A percentile compares a stretch with the other conserved stretches of the same genome.
Evolutionary conservation across 2,888 invertebrate genomes (phyloP).

Genomic region (Agrochola lota): DNA sequence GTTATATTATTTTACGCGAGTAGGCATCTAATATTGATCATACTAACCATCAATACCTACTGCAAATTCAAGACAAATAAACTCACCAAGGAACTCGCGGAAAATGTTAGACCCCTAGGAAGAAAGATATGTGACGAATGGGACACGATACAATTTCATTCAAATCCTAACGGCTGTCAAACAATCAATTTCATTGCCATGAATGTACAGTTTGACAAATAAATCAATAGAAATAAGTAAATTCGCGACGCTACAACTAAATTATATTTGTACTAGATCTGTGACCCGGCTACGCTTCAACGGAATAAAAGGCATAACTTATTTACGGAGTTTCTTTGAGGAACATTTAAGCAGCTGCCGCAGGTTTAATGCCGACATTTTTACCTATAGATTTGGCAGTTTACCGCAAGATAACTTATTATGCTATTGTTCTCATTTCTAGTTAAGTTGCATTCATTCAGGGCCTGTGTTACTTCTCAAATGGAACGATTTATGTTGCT

Average conservation of each 20-base stretch:
- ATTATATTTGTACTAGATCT: conserved; percentile 87
- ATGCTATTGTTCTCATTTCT: conserved; percentile 65
- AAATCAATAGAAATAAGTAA: conserved; percentile 67
- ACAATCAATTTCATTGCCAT: conserved; percentile 48
- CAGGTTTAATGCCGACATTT: conserved; percentile 61
- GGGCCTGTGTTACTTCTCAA: conserved; percentile 49
- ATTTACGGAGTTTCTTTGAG: conserved; percentile 77
- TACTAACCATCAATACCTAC: not conserved
- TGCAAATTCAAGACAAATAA: not conserved
- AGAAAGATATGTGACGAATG: not conserved
- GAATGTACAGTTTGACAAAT: conserved; percentile 60
- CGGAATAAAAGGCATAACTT: conserved; percentile 82
- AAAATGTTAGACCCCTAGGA: not conserved
- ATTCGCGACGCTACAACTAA: conserved; percentile 72
- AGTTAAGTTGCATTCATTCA: conserved; percentile 49
- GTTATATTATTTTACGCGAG: not conserved
- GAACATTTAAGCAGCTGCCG: conserved; percentile 73
- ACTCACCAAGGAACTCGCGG: not conserved
- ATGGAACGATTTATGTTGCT: conserved; percentile 12
- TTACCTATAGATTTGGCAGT: conserved; percentile 58
- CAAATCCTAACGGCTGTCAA: conserved; percentile 33
- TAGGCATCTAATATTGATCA: not conserved
- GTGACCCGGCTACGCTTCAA: conserved; percentile 88
- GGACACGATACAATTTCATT: conserved; percentile 21
- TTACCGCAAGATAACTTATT: conserved; percentile 65